phyloP scores from a whole-genome alignment of 2,888 invertebrate genomes.

The Alentia gelatinosa region DNA sequence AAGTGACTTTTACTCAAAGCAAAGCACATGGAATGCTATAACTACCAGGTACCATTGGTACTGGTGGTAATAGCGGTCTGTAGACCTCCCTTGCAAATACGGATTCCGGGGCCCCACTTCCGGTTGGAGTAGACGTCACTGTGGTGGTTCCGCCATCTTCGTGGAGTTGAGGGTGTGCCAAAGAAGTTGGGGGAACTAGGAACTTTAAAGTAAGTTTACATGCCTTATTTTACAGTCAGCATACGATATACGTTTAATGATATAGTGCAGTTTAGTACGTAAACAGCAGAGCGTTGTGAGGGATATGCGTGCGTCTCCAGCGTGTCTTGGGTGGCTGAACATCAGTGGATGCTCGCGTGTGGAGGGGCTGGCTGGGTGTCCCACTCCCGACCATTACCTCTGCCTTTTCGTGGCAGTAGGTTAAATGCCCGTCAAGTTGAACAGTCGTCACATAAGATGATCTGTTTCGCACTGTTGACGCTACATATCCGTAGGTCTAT shows the following conservation, averaged over 20 bases:
- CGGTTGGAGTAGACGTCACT: constrained; percentile 41
- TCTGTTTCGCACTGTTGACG: neutral
- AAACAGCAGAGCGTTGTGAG: no score
- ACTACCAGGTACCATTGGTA: no score
- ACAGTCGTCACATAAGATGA: neutral
- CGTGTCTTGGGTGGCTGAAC: neutral
- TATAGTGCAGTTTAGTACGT: no score
- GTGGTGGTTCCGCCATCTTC: constrained; percentile 44
- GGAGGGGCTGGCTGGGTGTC: neutral
- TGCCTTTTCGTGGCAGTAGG: constrained; percentile 6
- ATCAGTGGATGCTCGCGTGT: neutral
- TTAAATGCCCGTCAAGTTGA: neutral
- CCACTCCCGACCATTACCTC: neutral
- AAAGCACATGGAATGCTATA: no score
- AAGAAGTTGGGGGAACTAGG: constrained; percentile 38
- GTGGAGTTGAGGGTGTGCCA: constrained; percentile 49
- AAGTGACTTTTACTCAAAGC: no score
- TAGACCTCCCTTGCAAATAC: neutral
- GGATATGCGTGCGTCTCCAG: no score
- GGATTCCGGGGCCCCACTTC: constrained; percentile 25
- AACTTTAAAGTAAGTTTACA: constrained; percentile 39
- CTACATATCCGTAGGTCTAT: no score
- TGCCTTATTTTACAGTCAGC: neutral
- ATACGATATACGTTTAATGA: neutral
- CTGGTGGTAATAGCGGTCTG: neutral